Conservation (phyloP, 1,140 invertebrate genomes). For the Meloidogyne chitwoodi region DNA sequence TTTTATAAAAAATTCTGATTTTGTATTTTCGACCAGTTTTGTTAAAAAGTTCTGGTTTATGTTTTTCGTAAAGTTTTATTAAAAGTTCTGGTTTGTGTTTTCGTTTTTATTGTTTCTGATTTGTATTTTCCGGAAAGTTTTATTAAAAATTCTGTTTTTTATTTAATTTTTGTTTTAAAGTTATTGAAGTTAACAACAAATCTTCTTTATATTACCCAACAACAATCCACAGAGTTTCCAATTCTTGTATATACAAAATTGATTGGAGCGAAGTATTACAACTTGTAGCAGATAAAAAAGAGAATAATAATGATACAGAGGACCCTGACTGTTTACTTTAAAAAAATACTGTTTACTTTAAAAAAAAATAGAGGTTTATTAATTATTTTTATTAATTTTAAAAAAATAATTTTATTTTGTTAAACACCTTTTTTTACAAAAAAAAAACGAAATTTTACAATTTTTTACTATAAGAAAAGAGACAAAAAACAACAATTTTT, state of each 20-base stretch:
- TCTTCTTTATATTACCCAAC: not conserved
- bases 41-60: no score
- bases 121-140: no score
- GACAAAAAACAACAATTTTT: not conserved
- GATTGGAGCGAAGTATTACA: constrained; percentile 10
- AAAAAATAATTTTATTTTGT: not conserved
- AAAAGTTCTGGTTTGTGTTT: no score
- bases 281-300: not conserved
- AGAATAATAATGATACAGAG: not conserved
- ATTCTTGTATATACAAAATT: constrained; percentile 2
- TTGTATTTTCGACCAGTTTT: no score
- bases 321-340: constrained; percentile 3
- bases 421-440: not conserved
- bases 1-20: no score
- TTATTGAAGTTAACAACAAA: not conserved
- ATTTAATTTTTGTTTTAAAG: not conserved
- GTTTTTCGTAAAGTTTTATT: no score
- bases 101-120: no score
- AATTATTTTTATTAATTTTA: no score
- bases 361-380: no score
- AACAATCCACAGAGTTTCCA: not conserved
- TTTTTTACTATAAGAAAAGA: not conserved
- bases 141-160: not conserved
- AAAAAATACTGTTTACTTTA: not conserved
- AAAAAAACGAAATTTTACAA: not conserved